A percentile compares a stretch with the other conserved stretches of the same genome.
Conservation (phyloP, 2,888 invertebrate species). For the Polymixis flavicincta region DNA sequence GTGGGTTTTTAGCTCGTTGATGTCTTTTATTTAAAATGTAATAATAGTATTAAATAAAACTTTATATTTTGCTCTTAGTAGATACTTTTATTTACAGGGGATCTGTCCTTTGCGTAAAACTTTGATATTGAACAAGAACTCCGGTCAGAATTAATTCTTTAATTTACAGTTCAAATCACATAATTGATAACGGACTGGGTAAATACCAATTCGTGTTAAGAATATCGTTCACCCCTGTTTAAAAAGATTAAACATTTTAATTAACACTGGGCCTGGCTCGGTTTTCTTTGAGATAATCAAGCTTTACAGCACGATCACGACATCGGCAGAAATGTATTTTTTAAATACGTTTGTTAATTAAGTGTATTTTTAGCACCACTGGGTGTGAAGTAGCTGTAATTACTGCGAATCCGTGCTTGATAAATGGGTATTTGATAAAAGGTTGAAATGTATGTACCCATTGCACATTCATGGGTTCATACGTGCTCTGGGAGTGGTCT, state of each 20-base stretch:
- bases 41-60: too few relatives aligned
- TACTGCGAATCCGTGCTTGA: constrained; percentile 42
- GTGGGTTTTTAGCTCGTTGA: constrained; percentile 4
- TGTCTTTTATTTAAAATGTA: constrained; percentile 9
- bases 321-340: constrained; percentile 38
- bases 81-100: background rate
- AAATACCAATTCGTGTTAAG: constrained; percentile 24
- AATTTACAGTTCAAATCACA: constrained; percentile 1
- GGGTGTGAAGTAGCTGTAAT: constrained; percentile 50
- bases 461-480: too few relatives aligned
- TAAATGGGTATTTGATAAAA: constrained; percentile 45
- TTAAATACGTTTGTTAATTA: constrained; percentile 57
- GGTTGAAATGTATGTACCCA: constrained; percentile 16
- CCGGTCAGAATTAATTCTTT: constrained; percentile 2
- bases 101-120: background rate
- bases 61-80: background rate
- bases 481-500: too few relatives aligned
- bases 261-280: constrained; percentile 36
- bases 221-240: constrained; percentile 21
- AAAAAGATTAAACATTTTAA: constrained; percentile 56
- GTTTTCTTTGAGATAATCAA: constrained; percentile 51
- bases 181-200: constrained; percentile 32
- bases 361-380: constrained; percentile 56
- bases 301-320: constrained; percentile 40
- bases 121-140: background rate